A percentile compares a stretch with the other conserved stretches of the same genome.
Evolutionary conservation across 2,113 vertebrate species (phyloP).

Genomic region (Rhagologus leucostigma): DNA sequence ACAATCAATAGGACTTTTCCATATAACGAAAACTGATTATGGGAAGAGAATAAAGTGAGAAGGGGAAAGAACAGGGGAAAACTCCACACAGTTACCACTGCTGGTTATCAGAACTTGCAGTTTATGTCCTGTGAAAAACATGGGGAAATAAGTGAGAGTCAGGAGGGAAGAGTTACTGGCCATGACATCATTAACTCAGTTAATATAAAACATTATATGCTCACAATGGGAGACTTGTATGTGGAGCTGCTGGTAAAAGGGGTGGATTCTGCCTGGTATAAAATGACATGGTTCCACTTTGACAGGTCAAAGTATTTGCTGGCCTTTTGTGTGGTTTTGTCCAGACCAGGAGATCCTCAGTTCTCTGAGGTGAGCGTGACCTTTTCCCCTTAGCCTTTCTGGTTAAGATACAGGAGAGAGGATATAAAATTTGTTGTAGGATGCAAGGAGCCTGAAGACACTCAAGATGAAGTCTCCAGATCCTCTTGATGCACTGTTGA

Average conservation of each 20-base stretch:
- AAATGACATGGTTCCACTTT: background rate
- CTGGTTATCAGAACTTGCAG: background rate
- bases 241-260: background rate
- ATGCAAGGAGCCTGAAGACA: background rate
- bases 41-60: background rate
- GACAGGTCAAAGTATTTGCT: background rate
- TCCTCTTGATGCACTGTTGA: background rate
- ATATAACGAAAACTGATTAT: background rate
- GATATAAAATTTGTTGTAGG: background rate
- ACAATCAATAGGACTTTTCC: background rate
- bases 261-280: background rate
- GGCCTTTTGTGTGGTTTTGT: background rate
- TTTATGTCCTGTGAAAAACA: constrained; percentile 14
- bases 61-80: background rate
- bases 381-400: background rate
- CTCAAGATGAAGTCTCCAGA: background rate
- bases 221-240: background rate
- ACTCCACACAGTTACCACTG: background rate
- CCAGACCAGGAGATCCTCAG: background rate
- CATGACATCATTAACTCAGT: background rate
- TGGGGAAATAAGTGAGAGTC: background rate
- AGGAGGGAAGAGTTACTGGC: constrained; percentile 24
- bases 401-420: background rate
- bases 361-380: background rate
- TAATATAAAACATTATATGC: background rate